phyloP scores from a whole-genome alignment of 2,888 invertebrate species.

The Salticus scenicus region DNA sequence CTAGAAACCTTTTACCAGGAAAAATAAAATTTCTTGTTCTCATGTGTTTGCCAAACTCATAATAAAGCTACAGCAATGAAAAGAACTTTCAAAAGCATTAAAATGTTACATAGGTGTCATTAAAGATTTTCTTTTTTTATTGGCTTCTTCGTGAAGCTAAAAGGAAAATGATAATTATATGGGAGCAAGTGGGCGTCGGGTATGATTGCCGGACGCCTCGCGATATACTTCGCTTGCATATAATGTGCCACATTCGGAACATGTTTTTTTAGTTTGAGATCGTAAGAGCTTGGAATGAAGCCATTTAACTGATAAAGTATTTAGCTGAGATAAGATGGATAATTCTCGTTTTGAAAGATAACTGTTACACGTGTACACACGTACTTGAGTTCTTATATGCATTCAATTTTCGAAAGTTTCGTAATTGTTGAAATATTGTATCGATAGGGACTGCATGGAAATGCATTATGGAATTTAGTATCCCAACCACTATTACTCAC shows the following conservation, averaged over 20 bases:
- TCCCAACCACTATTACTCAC: too few relatives aligned
- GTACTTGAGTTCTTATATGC: neutral
- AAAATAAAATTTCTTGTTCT: too few relatives aligned
- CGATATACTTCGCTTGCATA: slow-evolving; percentile 4
- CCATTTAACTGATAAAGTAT: neutral
- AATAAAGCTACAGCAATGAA: neutral
- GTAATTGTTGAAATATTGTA: too few relatives aligned
- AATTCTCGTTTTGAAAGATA: neutral
- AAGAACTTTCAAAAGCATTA: neutral
- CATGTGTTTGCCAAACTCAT: too few relatives aligned
- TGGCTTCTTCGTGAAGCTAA: neutral
- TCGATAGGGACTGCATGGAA: too few relatives aligned
- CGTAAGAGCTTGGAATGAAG: neutral
- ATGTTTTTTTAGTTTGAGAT: neutral
- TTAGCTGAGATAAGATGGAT: neutral
- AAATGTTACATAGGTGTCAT: slow-evolving; percentile 19
- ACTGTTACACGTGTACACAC: neutral
- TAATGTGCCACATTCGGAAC: slow-evolving; percentile 9
- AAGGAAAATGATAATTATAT: slow-evolving; percentile 17
- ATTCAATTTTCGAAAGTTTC: too few relatives aligned
- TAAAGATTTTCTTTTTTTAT: neutral
- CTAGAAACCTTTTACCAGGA: too few relatives aligned
- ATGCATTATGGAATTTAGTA: too few relatives aligned
- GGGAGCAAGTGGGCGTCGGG: slow-evolving; percentile 11
- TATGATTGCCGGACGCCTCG: slow-evolving; percentile 10